These are phyloP conservation scores for Tangara arthus DNA, from an alignment of 2,797 vertebrate species.

Conservation along the genomic window DNA sequence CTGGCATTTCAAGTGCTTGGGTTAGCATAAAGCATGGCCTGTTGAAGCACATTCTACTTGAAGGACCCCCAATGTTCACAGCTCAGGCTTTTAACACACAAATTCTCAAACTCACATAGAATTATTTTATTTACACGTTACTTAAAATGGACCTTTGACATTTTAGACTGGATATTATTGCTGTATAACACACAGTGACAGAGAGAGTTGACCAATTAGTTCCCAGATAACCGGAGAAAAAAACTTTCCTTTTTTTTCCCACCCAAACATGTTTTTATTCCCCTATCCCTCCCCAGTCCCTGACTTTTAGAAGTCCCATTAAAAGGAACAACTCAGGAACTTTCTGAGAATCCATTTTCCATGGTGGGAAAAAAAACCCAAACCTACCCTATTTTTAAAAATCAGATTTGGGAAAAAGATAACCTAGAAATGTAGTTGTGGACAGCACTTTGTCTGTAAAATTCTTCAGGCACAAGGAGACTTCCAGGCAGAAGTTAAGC, in stretches of 20 bases:
- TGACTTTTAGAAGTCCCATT: background rate
- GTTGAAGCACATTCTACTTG: background rate
- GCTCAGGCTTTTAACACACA: background rate
- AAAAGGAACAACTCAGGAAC: background rate
- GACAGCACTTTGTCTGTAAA: background rate
- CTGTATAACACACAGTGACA: background rate
- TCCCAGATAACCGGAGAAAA: background rate
- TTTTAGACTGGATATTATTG: background rate
- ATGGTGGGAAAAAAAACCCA: no score
- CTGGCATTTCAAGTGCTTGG: background rate
- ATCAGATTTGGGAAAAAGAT: background rate
- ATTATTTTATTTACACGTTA: background rate
- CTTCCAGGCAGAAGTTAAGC: background rate
- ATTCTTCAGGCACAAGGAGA: background rate
- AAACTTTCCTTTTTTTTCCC: accelerated
- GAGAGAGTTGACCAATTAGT: background rate
- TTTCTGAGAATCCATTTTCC: background rate
- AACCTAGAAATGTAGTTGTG: background rate
- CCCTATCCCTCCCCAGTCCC: background rate
- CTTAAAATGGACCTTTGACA: background rate
- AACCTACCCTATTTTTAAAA: background rate
- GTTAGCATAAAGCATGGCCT: background rate
- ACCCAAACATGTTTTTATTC: background rate
- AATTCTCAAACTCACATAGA: background rate
- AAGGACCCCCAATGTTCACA: background rate